Evolutionary conservation across 2,113 vertebrate species (phyloP).

Genomic region (Myotis davidii): DNA sequence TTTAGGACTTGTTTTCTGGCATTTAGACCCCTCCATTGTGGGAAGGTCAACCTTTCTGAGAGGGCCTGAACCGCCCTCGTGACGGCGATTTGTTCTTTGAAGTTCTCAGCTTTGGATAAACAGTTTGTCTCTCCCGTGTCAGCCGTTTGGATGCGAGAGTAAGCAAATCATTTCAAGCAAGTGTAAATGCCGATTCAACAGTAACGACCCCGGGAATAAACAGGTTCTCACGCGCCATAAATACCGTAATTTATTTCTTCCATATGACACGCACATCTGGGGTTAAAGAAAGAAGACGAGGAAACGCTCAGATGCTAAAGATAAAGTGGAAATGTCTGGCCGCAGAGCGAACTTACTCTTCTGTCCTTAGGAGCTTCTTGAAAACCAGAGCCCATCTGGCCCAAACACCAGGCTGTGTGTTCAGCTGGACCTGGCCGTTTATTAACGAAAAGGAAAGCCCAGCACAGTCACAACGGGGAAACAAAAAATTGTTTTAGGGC

Average conservation of each 20-base stretch:
- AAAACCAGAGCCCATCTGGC: neutral
- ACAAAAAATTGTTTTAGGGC: accelerated
- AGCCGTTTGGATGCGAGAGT: accelerated
- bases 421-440: accelerated
- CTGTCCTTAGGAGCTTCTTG: neutral
- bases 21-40: accelerated
- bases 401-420: neutral
- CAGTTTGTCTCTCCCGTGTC: neutral
- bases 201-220: accelerated
- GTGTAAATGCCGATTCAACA: neutral
- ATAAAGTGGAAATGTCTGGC: neutral
- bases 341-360: accelerated
- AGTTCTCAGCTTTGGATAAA: neutral
- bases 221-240: accelerated
- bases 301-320: neutral
- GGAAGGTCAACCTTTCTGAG: neutral
- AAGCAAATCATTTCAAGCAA: neutral
- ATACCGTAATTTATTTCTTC: neutral
- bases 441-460: accelerated
- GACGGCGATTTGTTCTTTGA: accelerated
- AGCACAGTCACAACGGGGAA: accelerated
- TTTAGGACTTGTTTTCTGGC: neutral
- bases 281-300: neutral
- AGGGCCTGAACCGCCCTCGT: accelerated
- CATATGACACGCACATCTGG: no score